phyloP scores from a whole-genome alignment of 2,888 invertebrate genomes.

The Erannis defoliaria region DNA sequence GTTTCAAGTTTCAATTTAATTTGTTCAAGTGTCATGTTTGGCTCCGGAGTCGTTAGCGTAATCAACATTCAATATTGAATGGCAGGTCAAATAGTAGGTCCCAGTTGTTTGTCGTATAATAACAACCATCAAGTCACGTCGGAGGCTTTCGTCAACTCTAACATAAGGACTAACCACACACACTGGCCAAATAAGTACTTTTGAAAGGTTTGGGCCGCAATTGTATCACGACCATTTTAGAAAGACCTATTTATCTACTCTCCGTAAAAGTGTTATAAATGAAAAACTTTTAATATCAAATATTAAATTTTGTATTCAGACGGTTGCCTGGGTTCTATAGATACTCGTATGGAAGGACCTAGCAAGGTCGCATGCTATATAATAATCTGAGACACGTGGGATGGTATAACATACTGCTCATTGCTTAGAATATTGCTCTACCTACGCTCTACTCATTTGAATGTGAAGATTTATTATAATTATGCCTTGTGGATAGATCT shows the following conservation, averaged over 20 bases:
- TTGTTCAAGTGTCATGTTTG: constrained; percentile 22
- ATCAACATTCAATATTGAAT: not conserved
- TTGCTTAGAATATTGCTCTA: constrained; percentile 16
- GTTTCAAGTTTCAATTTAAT: constrained; percentile 25
- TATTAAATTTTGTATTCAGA: too few species aligned
- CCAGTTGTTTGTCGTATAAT: too few species aligned
- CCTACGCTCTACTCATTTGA: constrained; percentile 19
- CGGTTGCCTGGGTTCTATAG: not conserved
- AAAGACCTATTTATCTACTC: too few species aligned
- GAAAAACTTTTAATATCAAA: too few species aligned
- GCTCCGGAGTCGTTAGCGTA: not conserved
- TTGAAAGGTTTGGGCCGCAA: too few species aligned
- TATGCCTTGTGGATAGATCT: not conserved
- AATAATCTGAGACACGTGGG: constrained; percentile 12
- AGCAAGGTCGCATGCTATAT: constrained; percentile 2
- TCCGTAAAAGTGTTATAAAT: too few species aligned
- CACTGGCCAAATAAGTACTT: too few species aligned
- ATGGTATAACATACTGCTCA: constrained; percentile 11
- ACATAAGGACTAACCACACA: too few species aligned
- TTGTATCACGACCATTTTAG: too few species aligned
- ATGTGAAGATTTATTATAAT: constrained; percentile 1
- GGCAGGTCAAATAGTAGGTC: too few species aligned
- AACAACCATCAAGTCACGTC: too few species aligned
- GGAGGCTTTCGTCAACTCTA: too few species aligned
- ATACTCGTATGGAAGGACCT: not conserved